phyloP scores from a whole-genome alignment of 1,140 invertebrate species.

The Heterodera carotae region DNA sequence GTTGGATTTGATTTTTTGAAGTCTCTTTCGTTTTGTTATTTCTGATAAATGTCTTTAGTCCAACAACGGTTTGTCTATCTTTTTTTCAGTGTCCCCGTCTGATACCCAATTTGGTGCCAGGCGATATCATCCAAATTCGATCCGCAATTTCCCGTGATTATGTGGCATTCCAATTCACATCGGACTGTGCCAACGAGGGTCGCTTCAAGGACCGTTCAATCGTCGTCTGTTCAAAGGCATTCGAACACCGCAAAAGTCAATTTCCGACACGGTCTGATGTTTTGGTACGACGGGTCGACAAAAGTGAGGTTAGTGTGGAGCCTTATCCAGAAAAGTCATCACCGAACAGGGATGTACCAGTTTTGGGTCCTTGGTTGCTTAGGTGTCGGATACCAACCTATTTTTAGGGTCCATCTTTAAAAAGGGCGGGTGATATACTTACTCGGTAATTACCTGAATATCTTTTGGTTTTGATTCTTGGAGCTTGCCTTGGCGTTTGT shows the following conservation, averaged over 20 bases:
- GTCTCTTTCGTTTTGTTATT: too few relatives aligned
- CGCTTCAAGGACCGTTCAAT: slow-evolving; percentile 40
- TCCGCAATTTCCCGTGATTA: slow-evolving; percentile 28
- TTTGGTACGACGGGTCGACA: slow-evolving; percentile 39
- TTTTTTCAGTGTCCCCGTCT: slow-evolving; percentile 31
- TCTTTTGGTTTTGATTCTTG: too few relatives aligned
- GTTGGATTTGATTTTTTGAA: background rate
- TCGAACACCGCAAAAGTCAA: slow-evolving; percentile 39
- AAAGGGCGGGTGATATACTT: too few relatives aligned
- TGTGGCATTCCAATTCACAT: slow-evolving; percentile 44
- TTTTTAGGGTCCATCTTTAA: too few relatives aligned
- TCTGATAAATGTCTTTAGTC: too few relatives aligned
- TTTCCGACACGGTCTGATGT: slow-evolving; percentile 46
- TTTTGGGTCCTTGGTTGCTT: too few relatives aligned
- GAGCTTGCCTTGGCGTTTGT: too few relatives aligned
- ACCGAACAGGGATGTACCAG: too few relatives aligned
- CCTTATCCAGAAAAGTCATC: too few relatives aligned
- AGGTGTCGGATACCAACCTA: too few relatives aligned
- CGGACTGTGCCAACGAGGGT: slow-evolving; percentile 33
- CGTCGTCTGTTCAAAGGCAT: slow-evolving; percentile 39
- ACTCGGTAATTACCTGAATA: too few relatives aligned
- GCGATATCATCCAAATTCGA: slow-evolving; percentile 29
- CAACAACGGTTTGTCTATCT: too few relatives aligned
- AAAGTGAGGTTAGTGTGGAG: slow-evolving; percentile 32
- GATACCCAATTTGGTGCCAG: slow-evolving; percentile 30